Evolutionary conservation across 2,797 vertebrate species (phyloP), one percentile per base, ranked within the genome.

Genomic region (Sternarchorhynchus goeldii): DNA sequence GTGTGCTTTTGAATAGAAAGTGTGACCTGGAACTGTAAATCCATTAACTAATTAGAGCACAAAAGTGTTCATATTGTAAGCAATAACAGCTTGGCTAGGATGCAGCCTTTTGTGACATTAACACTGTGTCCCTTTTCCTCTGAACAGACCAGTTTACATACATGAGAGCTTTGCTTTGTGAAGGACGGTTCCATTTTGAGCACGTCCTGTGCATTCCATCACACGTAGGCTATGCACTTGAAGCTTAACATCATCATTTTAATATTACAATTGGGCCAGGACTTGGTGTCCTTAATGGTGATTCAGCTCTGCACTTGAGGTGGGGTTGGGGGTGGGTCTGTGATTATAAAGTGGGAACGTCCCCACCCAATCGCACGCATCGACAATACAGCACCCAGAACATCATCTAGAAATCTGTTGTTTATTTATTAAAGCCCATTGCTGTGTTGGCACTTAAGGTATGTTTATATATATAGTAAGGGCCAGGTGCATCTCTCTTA

Each of bases 51-150:
- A 69, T 85, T 86, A 81, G 86, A 86, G 87, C 77, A 85, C 88
- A 88, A 85, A 88, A 85, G 75, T 87, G 85, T 91, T 91, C 85
- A 90, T 88, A 82, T 88, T 89, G 87, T 91, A 87, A 91, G 92
- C 92, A 93, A 93, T 92, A 92, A 92, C 85, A 85, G 84, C 78
- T 86, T 87, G 89, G 89, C 85, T 83, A 81, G 81, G 80, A 80
- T 83, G 80, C 78, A 87, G 83, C 58, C 79, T 88, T 86, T 84
- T 82, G 85, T 85, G 80, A 86, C 85, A 86, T 86, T 83, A 73
- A 73, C 83, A 87, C 88, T 75, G 86, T 89, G 69, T 83, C 58
- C 41, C 69, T 25, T 80, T 70, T 77, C 64, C 83, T 86, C 69
- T 74, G 58, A 86, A 74, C 82, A 87, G 81, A 87, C 77, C 73